phyloP scores from a whole-genome alignment of 2,888 invertebrate species.

The Luffia ferchaultella region DNA sequence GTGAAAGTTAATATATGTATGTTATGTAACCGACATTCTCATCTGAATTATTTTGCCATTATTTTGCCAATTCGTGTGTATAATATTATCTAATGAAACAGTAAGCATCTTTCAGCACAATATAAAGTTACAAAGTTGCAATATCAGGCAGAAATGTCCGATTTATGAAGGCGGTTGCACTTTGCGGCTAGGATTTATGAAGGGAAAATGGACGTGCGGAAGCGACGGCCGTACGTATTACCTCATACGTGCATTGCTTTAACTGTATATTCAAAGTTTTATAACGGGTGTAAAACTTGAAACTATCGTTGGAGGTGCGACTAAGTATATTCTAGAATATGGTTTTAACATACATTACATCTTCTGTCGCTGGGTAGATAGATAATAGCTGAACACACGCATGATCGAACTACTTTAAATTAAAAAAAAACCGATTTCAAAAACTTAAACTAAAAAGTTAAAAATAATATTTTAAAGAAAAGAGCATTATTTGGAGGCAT shows the following conservation, averaged over 20 bases:
- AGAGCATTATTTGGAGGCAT: no score
- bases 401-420: no score
- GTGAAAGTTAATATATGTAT: background rate
- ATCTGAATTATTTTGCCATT: background rate
- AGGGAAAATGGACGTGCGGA: constrained; percentile 1
- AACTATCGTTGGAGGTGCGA: background rate
- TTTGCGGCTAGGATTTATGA: constrained; percentile 6
- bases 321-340: background rate
- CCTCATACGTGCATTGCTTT: background rate
- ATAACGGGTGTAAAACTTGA: background rate
- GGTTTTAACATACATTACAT: background rate
- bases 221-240: background rate
- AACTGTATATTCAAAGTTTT: background rate
- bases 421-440: no score
- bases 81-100: background rate
- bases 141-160: background rate
- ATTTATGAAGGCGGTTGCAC: constrained; percentile 8
- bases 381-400: no score
- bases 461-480: no score
- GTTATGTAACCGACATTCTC: background rate
- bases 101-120: background rate
- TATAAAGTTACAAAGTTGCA: background rate
- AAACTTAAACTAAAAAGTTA: no score
- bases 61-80: background rate
- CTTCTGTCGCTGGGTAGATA: background rate